Evolutionary conservation across 2,797 vertebrate species (phyloP).

Genomic region (Molossus alvarezi): DNA sequence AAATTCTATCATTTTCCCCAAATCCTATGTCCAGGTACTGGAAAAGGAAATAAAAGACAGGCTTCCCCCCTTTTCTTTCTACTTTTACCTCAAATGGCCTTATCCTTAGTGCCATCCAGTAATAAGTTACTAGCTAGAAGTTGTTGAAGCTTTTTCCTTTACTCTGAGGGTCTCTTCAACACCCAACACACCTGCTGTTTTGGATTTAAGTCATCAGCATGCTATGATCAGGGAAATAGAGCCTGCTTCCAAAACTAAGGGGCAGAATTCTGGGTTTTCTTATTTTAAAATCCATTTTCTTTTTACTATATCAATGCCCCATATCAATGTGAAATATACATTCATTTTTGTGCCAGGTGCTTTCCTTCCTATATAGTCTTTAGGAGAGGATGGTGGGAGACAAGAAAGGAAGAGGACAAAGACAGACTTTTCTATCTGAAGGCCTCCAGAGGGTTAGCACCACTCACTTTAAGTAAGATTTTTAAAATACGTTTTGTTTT

Average conservation of each 20-base stretch:
- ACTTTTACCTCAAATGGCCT: conserved; percentile 27
- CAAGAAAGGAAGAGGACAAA: neutral
- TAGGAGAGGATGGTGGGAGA: neutral
- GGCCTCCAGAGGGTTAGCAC: neutral
- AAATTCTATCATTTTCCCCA: conserved; percentile 15
- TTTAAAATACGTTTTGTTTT: neutral
- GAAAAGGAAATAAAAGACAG: conserved; percentile 28
- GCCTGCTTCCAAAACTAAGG: neutral
- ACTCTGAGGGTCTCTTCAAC: conserved; percentile 13
- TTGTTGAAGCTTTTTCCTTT: conserved; percentile 48
- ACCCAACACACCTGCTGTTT: neutral
- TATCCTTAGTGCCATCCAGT: neutral
- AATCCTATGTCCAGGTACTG: neutral
- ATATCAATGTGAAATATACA: conserved; percentile 38
- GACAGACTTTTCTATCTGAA: conserved; percentile 40
- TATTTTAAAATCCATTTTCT: conserved; percentile 35
- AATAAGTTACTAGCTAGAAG: conserved; percentile 13
- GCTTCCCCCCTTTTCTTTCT: conserved; percentile 23
- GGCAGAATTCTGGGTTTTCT: conserved; percentile 25
- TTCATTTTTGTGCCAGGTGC: conserved; percentile 46
- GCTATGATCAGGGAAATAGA: neutral
- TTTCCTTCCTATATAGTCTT: conserved; percentile 48
- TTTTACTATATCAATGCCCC: neutral
- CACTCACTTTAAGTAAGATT: neutral
- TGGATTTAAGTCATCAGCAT: conserved; percentile 18